Evolutionary conservation across 2,113 vertebrate species (phyloP), one percentile per base, ranked within the genome.

Genomic region (Thinocorus orbignyianus): DNA sequence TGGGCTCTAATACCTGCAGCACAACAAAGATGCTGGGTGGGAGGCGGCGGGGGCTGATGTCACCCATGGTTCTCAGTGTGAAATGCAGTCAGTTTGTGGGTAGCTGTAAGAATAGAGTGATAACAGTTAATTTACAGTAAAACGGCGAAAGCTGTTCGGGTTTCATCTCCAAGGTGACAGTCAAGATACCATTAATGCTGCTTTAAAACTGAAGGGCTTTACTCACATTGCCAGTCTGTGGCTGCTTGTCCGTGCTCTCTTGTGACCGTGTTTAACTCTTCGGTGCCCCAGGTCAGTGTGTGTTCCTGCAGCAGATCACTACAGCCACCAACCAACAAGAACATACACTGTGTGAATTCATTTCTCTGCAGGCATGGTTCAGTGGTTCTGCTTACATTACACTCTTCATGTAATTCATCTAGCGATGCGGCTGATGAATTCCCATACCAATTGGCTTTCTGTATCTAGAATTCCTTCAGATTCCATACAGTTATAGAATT

Each of bases 111-210:
- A 87, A 83, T 41, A 88, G 61, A 48, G 81, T 5, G 7, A 49
- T 49, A 84, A 35, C 48, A 52, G 19, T 92, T 94, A 91, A 81
- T 90, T 90, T 85, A 73, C 81, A 86, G 60, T 87, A 77, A 81
- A 93, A 13, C 39, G 48, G 23, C 1, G 0, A 87, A 92, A 88
- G 71, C 52, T 61, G 70, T 74, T 89, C 41, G 55, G 82, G 17
- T 92, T 96, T 88, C 48, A 77, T 93, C 85, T 93, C 81, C 66
- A 90, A 92, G 79, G 35, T 92, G 92, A 85, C 79, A 71, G 65
- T 26, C 23, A 51, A 58, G 44, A 33, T 77, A 46, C 41, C 42
- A 51, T 78, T 80, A 65, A 64, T 33, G 28, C 30, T 62, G 62
- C 54, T 88, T 37, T 91, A 81, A 93, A 91, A 62, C n/a, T 17